phyloP scores from a whole-genome alignment of 2,797 vertebrate species.

The Enteromius afrohamiltoni region DNA sequence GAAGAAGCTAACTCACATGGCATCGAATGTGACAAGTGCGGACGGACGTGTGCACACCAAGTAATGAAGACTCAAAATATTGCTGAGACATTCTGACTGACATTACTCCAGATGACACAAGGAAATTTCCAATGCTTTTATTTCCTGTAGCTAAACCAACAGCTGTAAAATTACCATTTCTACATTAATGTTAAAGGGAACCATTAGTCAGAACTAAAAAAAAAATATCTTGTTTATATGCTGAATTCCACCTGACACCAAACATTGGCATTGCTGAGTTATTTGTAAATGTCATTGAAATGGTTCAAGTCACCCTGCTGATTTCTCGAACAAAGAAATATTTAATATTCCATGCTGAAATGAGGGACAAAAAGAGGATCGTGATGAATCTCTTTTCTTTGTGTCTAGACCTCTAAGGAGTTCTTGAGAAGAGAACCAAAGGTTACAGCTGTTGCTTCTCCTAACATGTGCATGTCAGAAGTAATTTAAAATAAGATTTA shows the following conservation, averaged over 20 bases:
- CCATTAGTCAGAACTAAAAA: constrained; percentile 15
- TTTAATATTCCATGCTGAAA: constrained; percentile 34
- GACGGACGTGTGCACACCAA: constrained; percentile 49
- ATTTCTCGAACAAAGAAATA: constrained; percentile 38
- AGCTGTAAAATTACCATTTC: background rate
- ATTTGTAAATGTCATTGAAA: constrained; percentile 45
- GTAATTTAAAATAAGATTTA: constrained; percentile 51
- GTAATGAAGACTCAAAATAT: constrained; percentile 38
- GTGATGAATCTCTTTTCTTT: constrained; percentile 29
- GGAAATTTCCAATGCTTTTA: background rate
- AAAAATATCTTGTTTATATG: constrained; percentile 14
- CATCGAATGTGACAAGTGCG: constrained; percentile 51
- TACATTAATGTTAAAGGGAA: constrained; percentile 17
- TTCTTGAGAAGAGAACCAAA: constrained; percentile 38
- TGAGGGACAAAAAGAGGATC: background rate
- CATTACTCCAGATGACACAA: constrained; percentile 31
- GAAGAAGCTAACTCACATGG: constrained; percentile 32
- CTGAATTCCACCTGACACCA: background rate
- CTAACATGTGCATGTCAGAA: constrained; percentile 38
- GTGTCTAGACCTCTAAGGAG: constrained; percentile 41
- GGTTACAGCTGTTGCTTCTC: constrained; percentile 52
- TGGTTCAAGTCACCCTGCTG: constrained; percentile 38
- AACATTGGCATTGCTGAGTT: constrained; percentile 26
- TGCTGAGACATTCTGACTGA: constrained; percentile 25
- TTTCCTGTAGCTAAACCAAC: background rate